Base-by-base conservation (phyloP, 2,888 invertebrate genomes). In the Ectropis crepuscularia region DNA sequence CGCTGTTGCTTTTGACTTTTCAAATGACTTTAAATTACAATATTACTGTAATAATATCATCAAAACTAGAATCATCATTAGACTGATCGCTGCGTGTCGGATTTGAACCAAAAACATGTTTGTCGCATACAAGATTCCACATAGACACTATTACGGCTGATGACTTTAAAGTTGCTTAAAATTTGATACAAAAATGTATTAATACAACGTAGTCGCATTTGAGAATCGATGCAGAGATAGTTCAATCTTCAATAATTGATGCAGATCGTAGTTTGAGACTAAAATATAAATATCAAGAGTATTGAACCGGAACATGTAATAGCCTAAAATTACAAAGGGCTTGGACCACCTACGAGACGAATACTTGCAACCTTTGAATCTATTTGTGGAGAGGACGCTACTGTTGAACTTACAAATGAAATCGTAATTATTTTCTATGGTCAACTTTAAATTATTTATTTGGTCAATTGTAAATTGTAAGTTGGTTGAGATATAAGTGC, bases 251-350 rank as follows among this genome's bases (percentile, higher is more conserved):
- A 51, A 5, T n/a, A 37, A n/a, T 37, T 51, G 6, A 41, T 8
- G 48, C 38, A 6, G 57, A 39, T 53, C 46, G 6, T 45, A 6
- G 5, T 65, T 61, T 53, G 46, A 60, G 57, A 65, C 64, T 39
- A 53, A 7, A 16, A 47, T 43, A 38, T 38, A 54, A 45, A 42
- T 37, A 55, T 53, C 36, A 28, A 46, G 38, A 36, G 36, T 57
- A 53, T 48, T 16, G 39, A 61, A 57, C 51, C 53, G 60, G 57
- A 61, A 48, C 50, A 41, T 48, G 48, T 61, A 57, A 65, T 65
- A 57, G 53, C 57, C 46, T 65, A 53, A 63, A 59, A 65, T 65
- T 61, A 65, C 53, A 59, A 59, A 63, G 54, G 54, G 45, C n/a
- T 38, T 45, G 43, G 57, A 61, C 60, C 64, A 60, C 60, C 64